Evolutionary conservation across 2,113 vertebrate species (phyloP).

Genomic region (Python bivittatus): DNA sequence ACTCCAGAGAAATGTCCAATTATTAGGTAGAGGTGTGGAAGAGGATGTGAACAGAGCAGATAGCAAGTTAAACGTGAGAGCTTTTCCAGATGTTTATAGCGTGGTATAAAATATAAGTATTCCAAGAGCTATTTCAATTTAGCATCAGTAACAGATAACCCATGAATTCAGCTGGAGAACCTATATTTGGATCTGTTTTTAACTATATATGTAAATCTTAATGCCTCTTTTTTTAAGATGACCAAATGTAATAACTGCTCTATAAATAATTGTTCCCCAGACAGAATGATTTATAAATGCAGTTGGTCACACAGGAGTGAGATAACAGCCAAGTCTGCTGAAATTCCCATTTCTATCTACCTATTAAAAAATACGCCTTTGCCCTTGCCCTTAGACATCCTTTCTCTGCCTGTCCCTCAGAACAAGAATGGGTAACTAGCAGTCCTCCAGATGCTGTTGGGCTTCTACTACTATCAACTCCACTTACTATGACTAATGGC

Average conservation of each 20-base stretch:
- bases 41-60: not conserved
- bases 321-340: not conserved
- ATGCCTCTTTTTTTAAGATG: not conserved
- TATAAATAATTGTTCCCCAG: not conserved
- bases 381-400: not conserved
- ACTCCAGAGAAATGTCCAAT: not conserved
- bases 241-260: not conserved
- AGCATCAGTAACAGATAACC: not conserved
- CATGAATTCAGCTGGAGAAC: not conserved
- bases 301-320: not conserved
- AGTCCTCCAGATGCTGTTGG: not conserved
- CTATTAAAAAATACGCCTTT: not conserved
- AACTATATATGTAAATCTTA: not conserved
- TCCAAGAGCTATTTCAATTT: not conserved
- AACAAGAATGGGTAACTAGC: not conserved
- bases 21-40: not conserved
- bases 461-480: not conserved
- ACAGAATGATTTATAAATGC: not conserved
- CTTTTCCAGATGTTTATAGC: not conserved
- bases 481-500: not conserved
- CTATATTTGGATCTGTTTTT: not conserved
- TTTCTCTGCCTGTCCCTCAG: not conserved
- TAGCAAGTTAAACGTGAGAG: not conserved
- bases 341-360: not conserved
- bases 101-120: not conserved